Evolutionary conservation across 2,113 vertebrate genomes (phyloP).

Genomic region (Clarias macrocephalus): DNA sequence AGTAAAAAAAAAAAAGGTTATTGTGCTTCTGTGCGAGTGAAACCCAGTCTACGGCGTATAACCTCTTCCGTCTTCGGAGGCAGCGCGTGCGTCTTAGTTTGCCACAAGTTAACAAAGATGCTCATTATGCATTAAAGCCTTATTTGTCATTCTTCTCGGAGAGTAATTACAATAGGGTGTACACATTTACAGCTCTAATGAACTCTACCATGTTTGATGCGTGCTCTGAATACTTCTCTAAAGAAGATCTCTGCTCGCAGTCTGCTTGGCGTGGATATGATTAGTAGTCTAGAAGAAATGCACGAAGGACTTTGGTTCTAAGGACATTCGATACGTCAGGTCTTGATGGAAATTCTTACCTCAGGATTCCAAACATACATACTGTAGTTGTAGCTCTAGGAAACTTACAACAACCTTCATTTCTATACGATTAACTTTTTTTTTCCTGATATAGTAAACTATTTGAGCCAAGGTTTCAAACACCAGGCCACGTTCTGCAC

Average conservation of each 20-base stretch:
- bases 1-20: slow-evolving; percentile 26
- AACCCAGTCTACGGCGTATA: not conserved
- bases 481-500: not conserved
- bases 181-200: slow-evolving; percentile 71
- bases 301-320: not conserved
- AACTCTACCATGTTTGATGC: slow-evolving; percentile 67
- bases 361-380: not conserved
- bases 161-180: slow-evolving; percentile 65
- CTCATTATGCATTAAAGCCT: slow-evolving; percentile 61
- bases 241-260: not conserved
- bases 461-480: not conserved
- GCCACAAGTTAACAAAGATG: slow-evolving; percentile 59
- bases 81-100: slow-evolving; percentile 25
- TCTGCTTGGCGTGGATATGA: slow-evolving; percentile 6
- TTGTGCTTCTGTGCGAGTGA: slow-evolving; percentile 61
- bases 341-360: not conserved
- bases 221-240: slow-evolving; percentile 50
- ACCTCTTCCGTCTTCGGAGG: slow-evolving; percentile 12
- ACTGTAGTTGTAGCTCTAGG: not conserved
- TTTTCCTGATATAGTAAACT: not conserved
- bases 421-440: not conserved
- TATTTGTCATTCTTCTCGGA: slow-evolving; percentile 60
- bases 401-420: not conserved
- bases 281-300: not conserved
- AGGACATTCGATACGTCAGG: not conserved